These are phyloP conservation scores for Blennius ocellaris DNA, from an alignment of 2,113 vertebrate species.

Conservation along the genomic window DNA sequence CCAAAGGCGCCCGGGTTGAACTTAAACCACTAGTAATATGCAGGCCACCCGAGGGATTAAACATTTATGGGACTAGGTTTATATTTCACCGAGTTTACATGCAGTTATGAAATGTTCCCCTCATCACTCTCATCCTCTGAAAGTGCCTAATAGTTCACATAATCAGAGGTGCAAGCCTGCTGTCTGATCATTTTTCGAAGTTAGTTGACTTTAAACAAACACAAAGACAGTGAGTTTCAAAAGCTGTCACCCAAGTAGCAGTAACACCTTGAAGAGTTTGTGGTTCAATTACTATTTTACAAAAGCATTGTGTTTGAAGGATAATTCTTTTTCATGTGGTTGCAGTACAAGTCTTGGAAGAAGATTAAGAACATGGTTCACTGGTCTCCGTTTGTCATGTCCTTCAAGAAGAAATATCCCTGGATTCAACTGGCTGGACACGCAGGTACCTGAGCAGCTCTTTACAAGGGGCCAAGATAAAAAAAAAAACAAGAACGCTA, in stretches of 20 bases:
- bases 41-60: background rate
- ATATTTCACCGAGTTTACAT: background rate
- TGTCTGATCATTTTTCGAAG: too few species aligned
- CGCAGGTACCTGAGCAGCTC: conserved; percentile 84
- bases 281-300: background rate
- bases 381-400: conserved; percentile 98
- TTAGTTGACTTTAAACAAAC: too few species aligned
- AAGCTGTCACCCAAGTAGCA: background rate
- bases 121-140: too few species aligned
- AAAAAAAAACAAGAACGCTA: too few species aligned
- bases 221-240: too few species aligned
- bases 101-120: background rate
- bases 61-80: background rate
- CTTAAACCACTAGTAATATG: conserved; percentile 1
- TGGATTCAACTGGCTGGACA: conserved; percentile 98
- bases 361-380: conserved; percentile 99
- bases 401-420: conserved; percentile 99
- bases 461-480: too few species aligned
- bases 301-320: background rate
- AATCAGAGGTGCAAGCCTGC: too few species aligned
- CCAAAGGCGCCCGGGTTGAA: background rate
- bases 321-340: conserved; percentile 4
- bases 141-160: too few species aligned
- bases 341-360: conserved; percentile 97
- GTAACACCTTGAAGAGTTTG: background rate